These are phyloP conservation scores for Trachelus tabidus DNA, from an alignment of 2,888 invertebrate species.

Conservation along the genomic window DNA sequence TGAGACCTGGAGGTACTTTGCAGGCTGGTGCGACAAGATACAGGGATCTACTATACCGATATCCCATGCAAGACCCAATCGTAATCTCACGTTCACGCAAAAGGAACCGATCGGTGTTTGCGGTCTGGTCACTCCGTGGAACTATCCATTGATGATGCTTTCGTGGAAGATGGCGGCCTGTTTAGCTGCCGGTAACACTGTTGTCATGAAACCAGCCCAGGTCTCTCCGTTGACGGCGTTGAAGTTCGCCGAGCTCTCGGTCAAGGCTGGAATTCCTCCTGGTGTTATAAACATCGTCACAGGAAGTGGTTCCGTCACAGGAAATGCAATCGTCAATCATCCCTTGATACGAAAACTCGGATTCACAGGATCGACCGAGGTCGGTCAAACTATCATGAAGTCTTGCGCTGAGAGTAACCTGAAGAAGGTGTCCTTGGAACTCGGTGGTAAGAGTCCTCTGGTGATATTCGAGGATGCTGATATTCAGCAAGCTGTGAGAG, in stretches of 20 bases:
- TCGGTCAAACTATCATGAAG: conserved; percentile 93
- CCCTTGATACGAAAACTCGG: conserved; percentile 89
- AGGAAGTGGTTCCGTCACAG: conserved; percentile 81
- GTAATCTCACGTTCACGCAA: conserved; percentile 87
- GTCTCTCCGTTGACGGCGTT: conserved; percentile 93
- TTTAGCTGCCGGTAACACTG: conserved; percentile 95
- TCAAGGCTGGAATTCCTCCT: conserved; percentile 90
- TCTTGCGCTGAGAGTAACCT: conserved; percentile 90
- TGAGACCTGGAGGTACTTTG: conserved; percentile 96
- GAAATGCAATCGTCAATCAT: conserved; percentile 90
- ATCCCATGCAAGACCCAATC: conserved; percentile 90
- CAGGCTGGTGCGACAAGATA: conserved; percentile 97
- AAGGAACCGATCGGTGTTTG: conserved; percentile 95
- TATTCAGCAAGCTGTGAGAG: conserved; percentile 90
- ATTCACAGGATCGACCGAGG: conserved; percentile 95
- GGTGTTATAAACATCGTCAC: conserved; percentile 95
- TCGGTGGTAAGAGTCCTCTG: conserved; percentile 96
- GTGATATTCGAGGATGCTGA: conserved; percentile 95
- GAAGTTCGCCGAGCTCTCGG: conserved; percentile 93
- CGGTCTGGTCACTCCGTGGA: conserved; percentile 95
- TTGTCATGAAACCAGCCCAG: conserved; percentile 94
- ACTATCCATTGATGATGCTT: conserved; percentile 98
- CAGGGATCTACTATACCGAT: conserved; percentile 93
- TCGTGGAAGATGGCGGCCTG: conserved; percentile 99
- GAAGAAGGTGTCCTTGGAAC: conserved; percentile 93